A percentile compares a stretch with the other conserved stretches of the same genome.
phyloP scores from a whole-genome alignment of 2,113 vertebrate species.

The Crocuta crocuta region DNA sequence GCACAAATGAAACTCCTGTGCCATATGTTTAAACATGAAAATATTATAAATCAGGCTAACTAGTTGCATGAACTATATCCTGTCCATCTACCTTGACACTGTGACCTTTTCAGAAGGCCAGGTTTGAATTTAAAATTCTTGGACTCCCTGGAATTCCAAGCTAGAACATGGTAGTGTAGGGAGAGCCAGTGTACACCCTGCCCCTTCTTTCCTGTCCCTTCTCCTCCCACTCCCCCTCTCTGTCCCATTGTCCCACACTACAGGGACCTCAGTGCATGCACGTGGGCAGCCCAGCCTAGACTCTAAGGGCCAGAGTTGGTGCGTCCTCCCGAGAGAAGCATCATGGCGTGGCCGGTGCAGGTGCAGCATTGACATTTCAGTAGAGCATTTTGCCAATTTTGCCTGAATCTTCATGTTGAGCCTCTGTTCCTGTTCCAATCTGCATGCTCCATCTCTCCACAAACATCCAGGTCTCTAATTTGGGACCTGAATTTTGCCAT shows the following conservation, averaged over 20 bases:
- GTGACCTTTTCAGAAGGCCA: constrained; percentile 12
- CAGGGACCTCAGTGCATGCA: neutral
- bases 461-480: neutral
- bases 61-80: neutral
- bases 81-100: neutral
- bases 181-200: neutral
- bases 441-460: neutral
- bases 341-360: rapidly evolving
- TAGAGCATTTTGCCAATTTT: neutral
- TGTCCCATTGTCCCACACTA: no score
- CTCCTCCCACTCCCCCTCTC: neutral
- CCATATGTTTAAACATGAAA: neutral
- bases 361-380: neutral
- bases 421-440: neutral
- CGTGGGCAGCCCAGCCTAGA: no score
- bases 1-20: neutral
- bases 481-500: neutral
- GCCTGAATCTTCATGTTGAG: neutral
- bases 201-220: neutral
- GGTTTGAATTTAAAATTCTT: neutral
- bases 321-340: rapidly evolving
- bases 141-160: neutral
- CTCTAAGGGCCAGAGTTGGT: neutral
- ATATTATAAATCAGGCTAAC: neutral
- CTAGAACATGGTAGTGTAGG: neutral